Conservation (phyloP, 2,888 invertebrate species). For the Flabesymbios commensalis region DNA sequence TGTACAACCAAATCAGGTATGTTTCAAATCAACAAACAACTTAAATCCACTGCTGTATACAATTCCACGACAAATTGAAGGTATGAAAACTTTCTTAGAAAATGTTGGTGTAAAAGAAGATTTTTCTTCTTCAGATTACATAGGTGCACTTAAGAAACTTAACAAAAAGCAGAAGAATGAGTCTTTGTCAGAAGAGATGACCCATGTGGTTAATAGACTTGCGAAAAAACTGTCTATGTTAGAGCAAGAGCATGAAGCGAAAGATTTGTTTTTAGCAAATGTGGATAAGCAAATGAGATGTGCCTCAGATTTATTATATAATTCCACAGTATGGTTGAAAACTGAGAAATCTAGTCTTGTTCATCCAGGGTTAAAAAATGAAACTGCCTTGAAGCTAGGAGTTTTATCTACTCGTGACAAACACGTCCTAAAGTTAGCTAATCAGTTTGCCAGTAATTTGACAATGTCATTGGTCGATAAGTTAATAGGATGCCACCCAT, state of each 20-base stretch:
- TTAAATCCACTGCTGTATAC: slow-evolving; percentile 35
- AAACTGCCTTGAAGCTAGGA: no score
- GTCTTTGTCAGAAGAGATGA: slow-evolving; percentile 13
- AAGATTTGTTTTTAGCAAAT: no score
- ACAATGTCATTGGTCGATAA: no score
- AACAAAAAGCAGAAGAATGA: slow-evolving; percentile 8
- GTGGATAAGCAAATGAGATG: no score
- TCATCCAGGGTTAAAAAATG: no score
- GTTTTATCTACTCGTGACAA: slow-evolving; percentile 43
- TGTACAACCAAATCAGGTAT: slow-evolving; percentile 16
- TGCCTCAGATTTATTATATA: no score
- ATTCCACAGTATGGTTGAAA: no score
- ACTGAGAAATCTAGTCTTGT: no score
- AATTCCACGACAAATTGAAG: slow-evolving; percentile 24
- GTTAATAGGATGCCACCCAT: no score
- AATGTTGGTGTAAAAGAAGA: slow-evolving; percentile 30
- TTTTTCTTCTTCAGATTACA: slow-evolving; percentile 28
- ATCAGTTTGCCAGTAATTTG: no score
- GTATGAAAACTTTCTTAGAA: slow-evolving; percentile 21
- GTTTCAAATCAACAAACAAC: slow-evolving; percentile 13
- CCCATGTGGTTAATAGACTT: slow-evolving; percentile 20
- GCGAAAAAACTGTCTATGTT: slow-evolving; percentile 20
- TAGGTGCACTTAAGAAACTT: slow-evolving; percentile 9
- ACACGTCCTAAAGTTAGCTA: no score
- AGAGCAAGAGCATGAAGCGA: no score